These are phyloP conservation scores for Hydropsyche betteni DNA, from an alignment of 2,888 invertebrate genomes.

Conservation along the genomic window DNA sequence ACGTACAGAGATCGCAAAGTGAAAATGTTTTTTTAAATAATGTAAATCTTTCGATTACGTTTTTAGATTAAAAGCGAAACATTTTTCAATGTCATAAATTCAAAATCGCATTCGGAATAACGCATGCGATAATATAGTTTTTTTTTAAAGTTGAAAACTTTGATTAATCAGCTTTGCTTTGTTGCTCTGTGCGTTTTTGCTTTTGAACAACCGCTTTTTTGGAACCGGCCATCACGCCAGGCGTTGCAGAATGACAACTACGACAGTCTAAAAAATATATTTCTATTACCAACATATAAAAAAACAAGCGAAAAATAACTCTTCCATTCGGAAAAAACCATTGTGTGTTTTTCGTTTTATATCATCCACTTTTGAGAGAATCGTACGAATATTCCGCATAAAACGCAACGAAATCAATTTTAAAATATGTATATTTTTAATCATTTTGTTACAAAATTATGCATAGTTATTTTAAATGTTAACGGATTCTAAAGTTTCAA, in stretches of 20 bases:
- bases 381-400: too few species aligned
- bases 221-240: constrained; percentile 24
- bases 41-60: background rate
- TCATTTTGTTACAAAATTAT: too few species aligned
- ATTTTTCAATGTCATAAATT: background rate
- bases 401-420: too few species aligned
- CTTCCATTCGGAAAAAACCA: too few species aligned
- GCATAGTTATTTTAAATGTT: too few species aligned
- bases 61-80: background rate
- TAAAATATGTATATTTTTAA: too few species aligned
- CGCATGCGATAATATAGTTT: background rate
- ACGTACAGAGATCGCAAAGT: constrained; percentile 18
- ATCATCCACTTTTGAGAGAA: too few species aligned
- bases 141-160: background rate
- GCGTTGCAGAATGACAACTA: constrained; percentile 37
- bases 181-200: constrained; percentile 33
- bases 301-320: too few species aligned
- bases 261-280: background rate
- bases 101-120: background rate
- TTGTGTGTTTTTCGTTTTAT: too few species aligned
- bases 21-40: background rate
- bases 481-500: too few species aligned
- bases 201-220: constrained; percentile 36
- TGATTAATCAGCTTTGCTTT: background rate
- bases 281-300: too few species aligned